These are phyloP conservation scores for Eristalinus sepulchralis DNA, from an alignment of 2,888 invertebrate species.

Conservation along the genomic window DNA sequence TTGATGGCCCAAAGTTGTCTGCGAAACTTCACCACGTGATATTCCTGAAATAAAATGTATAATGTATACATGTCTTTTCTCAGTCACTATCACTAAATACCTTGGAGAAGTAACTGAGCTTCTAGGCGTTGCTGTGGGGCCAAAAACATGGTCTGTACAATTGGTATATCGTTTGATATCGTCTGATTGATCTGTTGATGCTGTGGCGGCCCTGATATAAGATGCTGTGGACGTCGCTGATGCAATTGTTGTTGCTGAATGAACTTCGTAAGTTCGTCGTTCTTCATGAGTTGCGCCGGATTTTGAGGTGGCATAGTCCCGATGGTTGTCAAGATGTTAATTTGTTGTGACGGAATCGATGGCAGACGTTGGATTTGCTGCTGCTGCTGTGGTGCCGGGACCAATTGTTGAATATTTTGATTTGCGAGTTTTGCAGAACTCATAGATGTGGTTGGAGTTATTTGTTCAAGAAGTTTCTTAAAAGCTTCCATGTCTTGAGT, in stretches of 20 bases:
- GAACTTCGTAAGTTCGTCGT: conserved; percentile 73
- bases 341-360: conserved; percentile 25
- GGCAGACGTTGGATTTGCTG: conserved; percentile 53
- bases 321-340: conserved; percentile 49
- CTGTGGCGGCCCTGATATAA: conserved; percentile 54
- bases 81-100: conserved; percentile 81
- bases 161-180: conserved; percentile 38
- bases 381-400: conserved; percentile 42
- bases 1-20: conserved; percentile 89
- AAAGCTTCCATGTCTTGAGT: conserved; percentile 89
- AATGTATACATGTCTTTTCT: too few relatives aligned
- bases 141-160: conserved; percentile 69
- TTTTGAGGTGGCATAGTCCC: conserved; percentile 36
- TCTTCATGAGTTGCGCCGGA: conserved; percentile 62
- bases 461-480: conserved; percentile 84
- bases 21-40: conserved; percentile 89
- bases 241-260: conserved; percentile 68
- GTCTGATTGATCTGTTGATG: conserved; percentile 61
- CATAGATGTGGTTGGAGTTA: conserved; percentile 68
- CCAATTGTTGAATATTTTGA: conserved; percentile 38
- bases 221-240: conserved; percentile 71
- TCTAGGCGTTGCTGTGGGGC: conserved; percentile 80
- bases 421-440: conserved; percentile 15
- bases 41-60: conserved; percentile 82
- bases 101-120: conserved; percentile 89